These are phyloP conservation scores for Carassius gibelio DNA, from an alignment of 2,113 vertebrate genomes.

Conservation along the genomic window DNA sequence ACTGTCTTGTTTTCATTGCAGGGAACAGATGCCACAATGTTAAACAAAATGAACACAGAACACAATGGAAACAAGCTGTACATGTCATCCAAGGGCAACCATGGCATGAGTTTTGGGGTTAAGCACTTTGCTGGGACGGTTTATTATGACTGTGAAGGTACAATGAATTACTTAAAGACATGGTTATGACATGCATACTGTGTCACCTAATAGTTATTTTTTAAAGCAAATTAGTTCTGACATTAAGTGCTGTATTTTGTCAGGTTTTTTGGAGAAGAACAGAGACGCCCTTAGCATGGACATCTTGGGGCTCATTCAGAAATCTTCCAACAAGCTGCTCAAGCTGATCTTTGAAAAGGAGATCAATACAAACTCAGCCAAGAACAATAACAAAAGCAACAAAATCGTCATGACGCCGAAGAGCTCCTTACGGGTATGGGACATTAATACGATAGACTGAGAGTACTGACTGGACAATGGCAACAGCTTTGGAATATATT, in stretches of 20 bases:
- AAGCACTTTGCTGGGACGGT: constrained; percentile 88
- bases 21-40: constrained; percentile 89
- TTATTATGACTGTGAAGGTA: constrained; percentile 86
- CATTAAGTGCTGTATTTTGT: not conserved
- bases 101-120: constrained; percentile 85
- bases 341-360: constrained; percentile 80
- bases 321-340: constrained; percentile 86
- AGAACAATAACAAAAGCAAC: constrained; percentile 53
- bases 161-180: not conserved
- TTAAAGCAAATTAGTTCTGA: not conserved
- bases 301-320: constrained; percentile 80
- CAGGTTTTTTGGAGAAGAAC: constrained; percentile 96
- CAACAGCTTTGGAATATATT: not conserved
- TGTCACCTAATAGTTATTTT: not conserved
- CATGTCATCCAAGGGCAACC: constrained; percentile 77
- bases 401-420: constrained; percentile 64
- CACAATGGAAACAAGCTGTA: constrained; percentile 79
- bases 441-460: not conserved
- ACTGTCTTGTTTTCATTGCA: constrained; percentile 60
- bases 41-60: constrained; percentile 84
- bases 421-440: constrained; percentile 64
- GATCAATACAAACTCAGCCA: constrained; percentile 65
- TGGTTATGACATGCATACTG: not conserved
- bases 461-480: not conserved
- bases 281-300: constrained; percentile 84